Evolutionary conservation across 2,888 invertebrate species (phyloP), one percentile per base, ranked within the genome.

Genomic region (Stenichneumon culpator): DNA sequence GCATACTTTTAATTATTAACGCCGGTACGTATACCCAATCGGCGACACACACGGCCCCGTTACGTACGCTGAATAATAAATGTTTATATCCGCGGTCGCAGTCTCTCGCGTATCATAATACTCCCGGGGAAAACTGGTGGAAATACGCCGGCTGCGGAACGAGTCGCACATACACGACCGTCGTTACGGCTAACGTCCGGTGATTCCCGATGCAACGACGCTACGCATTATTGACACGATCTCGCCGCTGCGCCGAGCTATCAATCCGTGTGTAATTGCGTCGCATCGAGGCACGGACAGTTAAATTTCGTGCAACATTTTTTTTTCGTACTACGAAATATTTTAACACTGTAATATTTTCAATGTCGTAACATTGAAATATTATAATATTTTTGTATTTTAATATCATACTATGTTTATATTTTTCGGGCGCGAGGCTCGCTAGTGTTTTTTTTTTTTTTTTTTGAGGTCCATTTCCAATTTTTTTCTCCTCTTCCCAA

Each of bases 1-100:
- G 77, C 39, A 54, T 52, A 32, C 50, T 69, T 77, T 83, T 69
- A 84, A 82, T 86, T 81, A 83, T 86, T 86, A 81, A 86, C 39
- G 19, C 47, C 36, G 11, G 19, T 14, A 44, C 16, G 57, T 54
- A 22, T 28, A 44, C 44, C 39, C 47, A 25, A 36, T 65, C 36
- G 65, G 36, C 25, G 25, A 32, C 60, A n/a, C 60, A 85, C 89
- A 89, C 90, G 91, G 88, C 90, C 90, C 92, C 92, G 92, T 92
- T 92, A 91, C 89, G 89, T 89, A 86, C 88, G 86, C 85, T 91
- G 91, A 91, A 92, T 92, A 92, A 92, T 92, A 91, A 91, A 91
- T 90, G 90, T 90, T 90, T 88, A 89, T 90, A 88, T 90, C 90
- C 90, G 88, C 87, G 52, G 86, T 79, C 86, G 86, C 82, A 79